These are phyloP conservation scores for Apodemus speciosus DNA, from an alignment of 2,113 vertebrate species.

Conservation along the genomic window DNA sequence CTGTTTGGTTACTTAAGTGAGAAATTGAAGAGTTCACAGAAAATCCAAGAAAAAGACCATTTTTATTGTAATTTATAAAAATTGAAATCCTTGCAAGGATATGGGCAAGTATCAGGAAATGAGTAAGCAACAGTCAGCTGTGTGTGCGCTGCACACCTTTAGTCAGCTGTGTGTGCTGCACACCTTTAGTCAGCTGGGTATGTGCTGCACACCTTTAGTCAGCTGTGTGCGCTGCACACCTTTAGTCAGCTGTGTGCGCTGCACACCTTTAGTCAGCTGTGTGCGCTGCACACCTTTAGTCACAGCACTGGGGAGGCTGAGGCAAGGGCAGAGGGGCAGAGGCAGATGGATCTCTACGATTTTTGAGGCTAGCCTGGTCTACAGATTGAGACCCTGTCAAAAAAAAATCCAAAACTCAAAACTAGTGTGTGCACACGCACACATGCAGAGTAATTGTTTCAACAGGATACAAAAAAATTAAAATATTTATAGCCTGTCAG, in stretches of 20 bases:
- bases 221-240: fast-evolving
- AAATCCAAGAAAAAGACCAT: background rate
- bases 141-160: too few species aligned
- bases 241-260: background rate
- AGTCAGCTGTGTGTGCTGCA: background rate
- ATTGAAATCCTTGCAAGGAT: constrained; percentile 27
- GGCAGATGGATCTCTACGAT: background rate
- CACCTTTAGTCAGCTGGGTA: background rate
- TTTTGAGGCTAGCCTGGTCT: background rate
- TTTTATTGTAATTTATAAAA: constrained; percentile 31
- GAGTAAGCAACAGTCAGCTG: background rate
- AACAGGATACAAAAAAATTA: constrained; percentile 22
- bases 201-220: background rate
- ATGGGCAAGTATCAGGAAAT: background rate
- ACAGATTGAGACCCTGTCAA: background rate
- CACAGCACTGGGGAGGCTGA: background rate
- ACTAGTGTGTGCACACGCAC: too few species aligned
- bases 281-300: background rate
- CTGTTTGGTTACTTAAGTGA: constrained; percentile 16
- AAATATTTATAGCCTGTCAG: background rate
- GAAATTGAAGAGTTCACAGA: background rate
- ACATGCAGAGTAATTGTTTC: background rate
- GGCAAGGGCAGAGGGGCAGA: too few species aligned
- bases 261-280: background rate
- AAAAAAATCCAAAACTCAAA: background rate